Evolutionary conservation across 2,888 invertebrate genomes (phyloP).

Genomic region (Emmelina monodactyla): DNA sequence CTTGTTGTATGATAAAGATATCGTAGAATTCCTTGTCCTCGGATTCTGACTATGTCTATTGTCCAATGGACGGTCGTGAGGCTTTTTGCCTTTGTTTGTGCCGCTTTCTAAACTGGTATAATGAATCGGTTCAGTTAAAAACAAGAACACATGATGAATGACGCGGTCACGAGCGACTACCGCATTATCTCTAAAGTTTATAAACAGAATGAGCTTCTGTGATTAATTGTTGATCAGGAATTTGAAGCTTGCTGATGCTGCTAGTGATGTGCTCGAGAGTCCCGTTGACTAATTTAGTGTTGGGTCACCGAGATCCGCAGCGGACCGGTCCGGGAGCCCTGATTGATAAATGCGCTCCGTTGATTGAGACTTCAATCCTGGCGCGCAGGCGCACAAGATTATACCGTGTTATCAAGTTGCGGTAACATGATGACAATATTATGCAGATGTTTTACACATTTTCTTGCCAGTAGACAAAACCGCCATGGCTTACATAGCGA

Average conservation of each 20-base stretch:
- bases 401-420: constrained; percentile 31
- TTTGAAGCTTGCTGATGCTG: constrained; percentile 42
- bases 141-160: constrained; percentile 22
- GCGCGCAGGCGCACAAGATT: constrained; percentile 26
- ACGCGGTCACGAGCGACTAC: constrained; percentile 12
- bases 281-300: constrained; percentile 36
- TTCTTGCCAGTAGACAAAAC: too few relatives aligned
- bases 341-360: constrained; percentile 38
- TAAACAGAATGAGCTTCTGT: not conserved
- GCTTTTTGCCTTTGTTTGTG: not conserved
- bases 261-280: constrained; percentile 34
- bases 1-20: constrained; percentile 9
- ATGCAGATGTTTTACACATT: constrained; percentile 18
- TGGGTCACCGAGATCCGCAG: constrained; percentile 15
- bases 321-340: constrained; percentile 8
- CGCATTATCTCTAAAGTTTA: too few relatives aligned
- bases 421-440: constrained; percentile 30
- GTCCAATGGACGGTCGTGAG: not conserved
- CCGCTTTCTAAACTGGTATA: constrained; percentile 5
- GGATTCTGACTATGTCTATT: too few relatives aligned
- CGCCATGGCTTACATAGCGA: too few relatives aligned
- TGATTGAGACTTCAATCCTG: constrained; percentile 46
- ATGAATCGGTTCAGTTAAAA: constrained; percentile 10
- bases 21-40: too few relatives aligned
- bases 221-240: constrained; percentile 29